Evolutionary conservation across 2,797 vertebrate species (phyloP).

Genomic region (Neosalanx taihuensis): DNA sequence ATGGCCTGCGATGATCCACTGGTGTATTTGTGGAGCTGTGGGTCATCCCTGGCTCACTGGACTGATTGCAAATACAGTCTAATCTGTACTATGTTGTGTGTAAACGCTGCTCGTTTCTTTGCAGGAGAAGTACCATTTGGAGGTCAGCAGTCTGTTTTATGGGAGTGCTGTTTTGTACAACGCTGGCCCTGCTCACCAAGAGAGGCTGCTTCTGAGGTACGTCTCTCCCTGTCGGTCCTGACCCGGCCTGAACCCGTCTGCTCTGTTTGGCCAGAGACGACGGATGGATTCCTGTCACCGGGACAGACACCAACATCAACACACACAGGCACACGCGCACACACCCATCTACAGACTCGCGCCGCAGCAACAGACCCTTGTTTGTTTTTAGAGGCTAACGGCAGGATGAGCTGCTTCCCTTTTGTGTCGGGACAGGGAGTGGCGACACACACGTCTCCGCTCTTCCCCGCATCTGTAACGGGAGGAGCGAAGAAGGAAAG

Average conservation of each 20-base stretch:
- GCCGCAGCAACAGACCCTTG: conserved; percentile 27
- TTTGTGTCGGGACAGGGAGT: conserved; percentile 27
- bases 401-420: conserved; percentile 60
- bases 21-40: conserved; percentile 37
- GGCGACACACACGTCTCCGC: conserved; percentile 42
- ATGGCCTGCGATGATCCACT: conserved; percentile 15
- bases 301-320: conserved; percentile 6
- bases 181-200: conserved; percentile 33
- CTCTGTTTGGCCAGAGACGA: background rate
- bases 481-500: conserved; percentile 32
- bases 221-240: background rate
- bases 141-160: conserved; percentile 55
- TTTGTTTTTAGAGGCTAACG: conserved; percentile 60
- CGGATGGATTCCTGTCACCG: background rate
- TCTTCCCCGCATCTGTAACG: background rate
- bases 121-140: conserved; percentile 60
- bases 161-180: conserved; percentile 53
- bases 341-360: conserved; percentile 2
- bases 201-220: conserved; percentile 61
- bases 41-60: conserved; percentile 31
- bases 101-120: conserved; percentile 17
- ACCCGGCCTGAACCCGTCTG: background rate
- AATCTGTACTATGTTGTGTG: background rate
- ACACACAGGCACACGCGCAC: conserved; percentile 13
- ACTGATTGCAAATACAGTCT: too few relatives aligned